Base-by-base conservation (phyloP, 1,140 invertebrate species). In the Uloborus diversus region DNA sequence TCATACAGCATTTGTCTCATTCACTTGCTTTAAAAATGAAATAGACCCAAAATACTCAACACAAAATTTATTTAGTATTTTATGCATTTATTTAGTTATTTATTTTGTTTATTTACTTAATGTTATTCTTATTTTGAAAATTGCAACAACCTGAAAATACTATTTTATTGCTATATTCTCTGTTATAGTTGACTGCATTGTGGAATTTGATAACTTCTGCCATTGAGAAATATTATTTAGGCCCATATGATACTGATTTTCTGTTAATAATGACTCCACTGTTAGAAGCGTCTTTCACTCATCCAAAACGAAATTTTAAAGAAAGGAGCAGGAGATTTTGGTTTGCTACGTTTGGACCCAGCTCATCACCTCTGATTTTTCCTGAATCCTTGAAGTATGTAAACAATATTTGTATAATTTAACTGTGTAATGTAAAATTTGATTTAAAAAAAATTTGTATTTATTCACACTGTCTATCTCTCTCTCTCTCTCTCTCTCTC, bases 181-280 rank as follows among this genome's bases (percentile, higher is more conserved):
- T n/a, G n/a, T n/a, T 73, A 30, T 32, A 79, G 75, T 33, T 79
- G 28, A 64, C 66, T 47, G 23, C 23, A 9, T 28, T 79, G 4
- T 79, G 64, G 53, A 56, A 69, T 47, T 25, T 62, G 13, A 9
- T 79, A 42, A 49, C 53, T 23, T 79, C 64, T n/a, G n/a, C 65
- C 17, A 68, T 79, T 61, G 64, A 79, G 23, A 59, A 47, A 23
- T 42, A 79, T 69, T 79, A 69, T 49, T 9, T 61, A 5, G 76
- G 76, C 5, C 76, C 65, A 25, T 79, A 69, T 59, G 76, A 79
- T 62, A 37, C 64, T n/a, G 76, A 79, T 2, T 79, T 79, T 51
- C 33, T 79, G 5, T 17, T 37, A 14, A 25, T 49, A 23, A 33
- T 79, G 35, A 61, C 56, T 17, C 64, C 56, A 11, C 23, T 79